Conservation (phyloP, 35 echinoderm and acorn worm genomes). For the Anneissia japonica region DNA sequence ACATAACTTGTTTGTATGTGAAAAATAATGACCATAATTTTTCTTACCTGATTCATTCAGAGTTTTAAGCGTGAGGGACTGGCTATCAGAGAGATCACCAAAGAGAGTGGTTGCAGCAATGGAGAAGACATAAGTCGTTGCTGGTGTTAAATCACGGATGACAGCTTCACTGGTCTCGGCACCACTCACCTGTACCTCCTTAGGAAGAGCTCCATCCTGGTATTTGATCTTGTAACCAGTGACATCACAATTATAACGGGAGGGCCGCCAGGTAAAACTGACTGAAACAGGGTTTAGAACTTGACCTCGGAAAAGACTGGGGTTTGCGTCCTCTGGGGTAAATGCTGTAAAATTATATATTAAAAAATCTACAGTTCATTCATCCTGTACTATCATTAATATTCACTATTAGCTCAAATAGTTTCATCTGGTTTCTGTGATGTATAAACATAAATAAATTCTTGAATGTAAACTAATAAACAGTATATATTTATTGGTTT, state of each 20-base stretch:
- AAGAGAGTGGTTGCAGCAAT: slow-evolving; percentile 38
- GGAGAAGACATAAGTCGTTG: slow-evolving; percentile 39
- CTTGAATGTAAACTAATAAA: too few species aligned
- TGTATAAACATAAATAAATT: too few species aligned
- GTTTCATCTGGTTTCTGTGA: too few species aligned
- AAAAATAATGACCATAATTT: too few species aligned
- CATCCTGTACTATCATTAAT: too few species aligned
- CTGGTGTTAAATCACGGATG: slow-evolving; percentile 29
- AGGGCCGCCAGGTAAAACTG: slow-evolving; percentile 50
- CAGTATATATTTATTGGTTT: too few species aligned
- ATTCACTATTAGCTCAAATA: too few species aligned
- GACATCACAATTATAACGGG: slow-evolving; percentile 75
- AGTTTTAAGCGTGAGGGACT: background rate
- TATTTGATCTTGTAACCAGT: slow-evolving; percentile 64
- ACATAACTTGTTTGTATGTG: too few species aligned
- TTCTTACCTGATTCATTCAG: background rate
- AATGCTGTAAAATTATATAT: slow-evolving; percentile 25
- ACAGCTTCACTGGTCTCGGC: slow-evolving; percentile 5
- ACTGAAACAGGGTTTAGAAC: slow-evolving; percentile 12
- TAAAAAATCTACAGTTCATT: too few species aligned
- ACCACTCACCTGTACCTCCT: slow-evolving; percentile 26
- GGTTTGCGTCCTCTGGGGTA: slow-evolving; percentile 31
- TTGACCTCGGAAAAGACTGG: slow-evolving; percentile 9
- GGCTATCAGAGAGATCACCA: slow-evolving; percentile 2
- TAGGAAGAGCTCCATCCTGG: background rate